Conservation (phyloP, 2,113 vertebrate genomes). For the Neotragus pygmaeus region DNA sequence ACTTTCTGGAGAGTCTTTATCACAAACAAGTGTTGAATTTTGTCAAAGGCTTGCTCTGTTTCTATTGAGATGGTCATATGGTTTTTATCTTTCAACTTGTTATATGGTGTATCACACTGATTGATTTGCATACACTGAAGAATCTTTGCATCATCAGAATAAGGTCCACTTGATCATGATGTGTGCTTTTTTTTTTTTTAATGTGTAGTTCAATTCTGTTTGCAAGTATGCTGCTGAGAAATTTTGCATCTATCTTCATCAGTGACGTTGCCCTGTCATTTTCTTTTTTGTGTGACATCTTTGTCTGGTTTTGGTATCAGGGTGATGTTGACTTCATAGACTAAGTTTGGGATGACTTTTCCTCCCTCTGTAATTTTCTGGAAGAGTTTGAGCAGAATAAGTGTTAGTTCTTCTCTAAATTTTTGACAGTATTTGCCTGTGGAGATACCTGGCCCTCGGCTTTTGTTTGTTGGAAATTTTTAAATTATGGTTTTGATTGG, state of each 20-base stretch:
- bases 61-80: not conserved
- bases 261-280: not conserved
- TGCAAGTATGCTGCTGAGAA: not conserved
- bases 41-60: not conserved
- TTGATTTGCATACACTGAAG: not conserved
- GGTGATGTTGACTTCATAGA: not conserved
- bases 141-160: not conserved
- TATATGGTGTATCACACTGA: not conserved
- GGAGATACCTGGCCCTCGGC: not conserved
- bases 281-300: not conserved
- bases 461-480: not conserved
- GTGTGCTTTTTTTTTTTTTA: not conserved
- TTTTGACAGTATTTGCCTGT: not conserved
- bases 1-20: not conserved
- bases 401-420: not conserved
- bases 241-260: not conserved
- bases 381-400: not conserved
- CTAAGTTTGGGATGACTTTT: not conserved
- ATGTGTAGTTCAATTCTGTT: not conserved
- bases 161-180: not conserved
- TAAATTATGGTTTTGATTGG: not conserved
- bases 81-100: not conserved
- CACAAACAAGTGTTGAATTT: not conserved
- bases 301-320: not conserved
- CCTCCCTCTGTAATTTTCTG: not conserved